Evolutionary conservation across 1,140 invertebrate genomes (phyloP).

Genomic region (Dendrolimus kikuchii): DNA sequence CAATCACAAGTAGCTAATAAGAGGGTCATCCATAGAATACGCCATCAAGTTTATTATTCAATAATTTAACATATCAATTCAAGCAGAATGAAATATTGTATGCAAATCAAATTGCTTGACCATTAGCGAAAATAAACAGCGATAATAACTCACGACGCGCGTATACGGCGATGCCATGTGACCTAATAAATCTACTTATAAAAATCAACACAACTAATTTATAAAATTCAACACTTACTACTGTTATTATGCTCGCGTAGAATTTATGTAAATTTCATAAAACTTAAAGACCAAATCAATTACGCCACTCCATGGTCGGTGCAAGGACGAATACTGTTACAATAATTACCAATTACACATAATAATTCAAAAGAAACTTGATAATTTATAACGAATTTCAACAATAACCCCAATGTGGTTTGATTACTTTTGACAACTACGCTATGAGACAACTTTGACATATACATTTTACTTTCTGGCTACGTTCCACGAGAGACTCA

Average conservation of each 20-base stretch:
- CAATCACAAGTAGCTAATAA: no score
- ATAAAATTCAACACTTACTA: constrained; percentile 45
- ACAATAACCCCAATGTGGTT: constrained; percentile 46
- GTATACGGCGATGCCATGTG: constrained; percentile 28
- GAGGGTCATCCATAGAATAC: no score
- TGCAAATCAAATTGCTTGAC: constrained; percentile 54
- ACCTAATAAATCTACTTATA: constrained; percentile 24
- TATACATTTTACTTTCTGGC: not conserved
- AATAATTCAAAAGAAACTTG: constrained; percentile 14
- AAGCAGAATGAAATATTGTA: constrained; percentile 51
- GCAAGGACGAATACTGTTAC: constrained; percentile 8
- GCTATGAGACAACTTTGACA: constrained; percentile 18
- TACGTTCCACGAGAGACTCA: no score
- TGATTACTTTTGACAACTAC: constrained; percentile 45
- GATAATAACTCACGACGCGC: constrained; percentile 34
- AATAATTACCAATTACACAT: constrained; percentile 6
- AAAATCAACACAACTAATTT: constrained; percentile 29
- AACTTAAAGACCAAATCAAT: constrained; percentile 34
- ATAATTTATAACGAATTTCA: constrained; percentile 26
- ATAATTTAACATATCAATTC: constrained; percentile 13
- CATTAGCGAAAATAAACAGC: constrained; percentile 54
- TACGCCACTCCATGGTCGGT: constrained; percentile 33
- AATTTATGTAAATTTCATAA: constrained; percentile 52
- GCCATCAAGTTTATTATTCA: no score
- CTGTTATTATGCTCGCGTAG: constrained; percentile 37